Conservation (phyloP, 2,888 invertebrate genomes). For the Lithosia quadra region DNA sequence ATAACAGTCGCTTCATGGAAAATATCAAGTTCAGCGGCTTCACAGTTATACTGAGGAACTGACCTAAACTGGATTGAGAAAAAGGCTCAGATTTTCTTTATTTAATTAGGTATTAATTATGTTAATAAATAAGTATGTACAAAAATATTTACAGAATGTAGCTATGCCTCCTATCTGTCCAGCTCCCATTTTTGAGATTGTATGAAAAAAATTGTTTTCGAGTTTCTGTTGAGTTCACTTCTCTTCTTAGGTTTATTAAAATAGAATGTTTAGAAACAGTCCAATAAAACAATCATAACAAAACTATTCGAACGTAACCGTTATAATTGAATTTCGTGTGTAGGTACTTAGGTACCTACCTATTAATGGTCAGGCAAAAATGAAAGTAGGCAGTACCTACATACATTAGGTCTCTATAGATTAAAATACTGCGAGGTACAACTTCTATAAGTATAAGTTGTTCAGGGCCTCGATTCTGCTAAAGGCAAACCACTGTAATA, state of each 20-base stretch:
- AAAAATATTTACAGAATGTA: constrained; percentile 57
- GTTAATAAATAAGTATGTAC: not conserved
- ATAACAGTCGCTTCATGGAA: no score
- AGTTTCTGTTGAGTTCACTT: not conserved
- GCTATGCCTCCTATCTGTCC: constrained; percentile 72
- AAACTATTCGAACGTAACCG: constrained; percentile 29
- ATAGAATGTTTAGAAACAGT: not conserved
- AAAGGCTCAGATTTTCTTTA: not conserved
- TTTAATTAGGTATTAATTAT: not conserved
- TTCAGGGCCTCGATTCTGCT: no score
- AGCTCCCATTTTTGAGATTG: constrained; percentile 61
- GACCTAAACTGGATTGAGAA: no score
- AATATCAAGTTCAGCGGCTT: no score
- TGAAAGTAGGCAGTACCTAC: not conserved
- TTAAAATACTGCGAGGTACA: no score
- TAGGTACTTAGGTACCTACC: no score
- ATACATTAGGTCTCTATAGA: no score
- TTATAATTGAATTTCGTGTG: constrained; percentile 12
- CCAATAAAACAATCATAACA: constrained; percentile 35
- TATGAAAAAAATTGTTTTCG: not conserved
- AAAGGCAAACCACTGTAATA: no score
- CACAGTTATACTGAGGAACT: no score
- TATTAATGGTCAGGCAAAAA: not conserved
- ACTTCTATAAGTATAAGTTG: no score
- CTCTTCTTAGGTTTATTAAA: not conserved